phyloP scores from a whole-genome alignment of 2,113 vertebrate genomes.

The Nasalis larvatus region DNA sequence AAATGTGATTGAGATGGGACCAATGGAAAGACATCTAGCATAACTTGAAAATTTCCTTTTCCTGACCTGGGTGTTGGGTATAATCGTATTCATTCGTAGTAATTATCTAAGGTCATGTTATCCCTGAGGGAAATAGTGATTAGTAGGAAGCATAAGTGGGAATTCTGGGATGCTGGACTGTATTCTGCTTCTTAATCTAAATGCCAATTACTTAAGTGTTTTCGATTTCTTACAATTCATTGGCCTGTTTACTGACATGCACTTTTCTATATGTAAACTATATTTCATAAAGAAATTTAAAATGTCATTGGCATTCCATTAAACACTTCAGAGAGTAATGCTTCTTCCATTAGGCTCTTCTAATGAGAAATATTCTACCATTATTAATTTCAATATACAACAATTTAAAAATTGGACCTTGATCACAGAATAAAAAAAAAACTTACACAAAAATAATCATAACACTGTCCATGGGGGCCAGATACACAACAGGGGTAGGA shows the following conservation, averaged over 20 bases:
- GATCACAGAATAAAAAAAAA: not conserved
- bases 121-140: not conserved
- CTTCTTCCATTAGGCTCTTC: not conserved
- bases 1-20: not conserved
- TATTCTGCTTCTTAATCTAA: not conserved
- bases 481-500: not conserved
- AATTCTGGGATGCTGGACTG: not conserved
- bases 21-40: not conserved
- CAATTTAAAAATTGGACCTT: not conserved
- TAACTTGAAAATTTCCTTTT: not conserved
- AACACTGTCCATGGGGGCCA: not conserved
- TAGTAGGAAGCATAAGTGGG: not conserved
- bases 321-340: not conserved
- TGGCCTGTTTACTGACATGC: not conserved
- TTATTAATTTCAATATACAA: not conserved
- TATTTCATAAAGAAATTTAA: not conserved
- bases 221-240: not conserved
- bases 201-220: not conserved
- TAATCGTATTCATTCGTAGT: not conserved
- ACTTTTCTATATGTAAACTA: not conserved
- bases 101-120: not conserved
- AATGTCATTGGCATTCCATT: not conserved
- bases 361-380: not conserved
- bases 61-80: not conserved
- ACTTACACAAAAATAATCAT: not conserved